phyloP scores from a whole-genome alignment of 1,140 invertebrate species.

The Aplysia californica region DNA sequence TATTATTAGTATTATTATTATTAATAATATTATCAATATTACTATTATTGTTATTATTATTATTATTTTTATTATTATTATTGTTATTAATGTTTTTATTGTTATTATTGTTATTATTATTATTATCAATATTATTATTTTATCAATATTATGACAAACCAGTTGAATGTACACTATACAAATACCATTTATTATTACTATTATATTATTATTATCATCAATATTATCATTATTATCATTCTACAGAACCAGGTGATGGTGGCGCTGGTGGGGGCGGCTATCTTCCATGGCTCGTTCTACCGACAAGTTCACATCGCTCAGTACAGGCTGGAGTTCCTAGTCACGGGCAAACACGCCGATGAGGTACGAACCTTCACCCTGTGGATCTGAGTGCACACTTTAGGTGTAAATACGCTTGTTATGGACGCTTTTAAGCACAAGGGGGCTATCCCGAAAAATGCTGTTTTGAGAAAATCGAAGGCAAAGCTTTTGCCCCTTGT shows the following conservation, averaged over 20 bases:
- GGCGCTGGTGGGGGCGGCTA: slow-evolving; percentile 53
- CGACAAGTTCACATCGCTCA: slow-evolving; percentile 47
- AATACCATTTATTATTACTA: background rate
- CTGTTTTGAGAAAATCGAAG: too few relatives aligned
- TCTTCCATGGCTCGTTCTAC: slow-evolving; percentile 62
- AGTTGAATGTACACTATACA: too few relatives aligned
- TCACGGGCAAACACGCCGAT: slow-evolving; percentile 48
- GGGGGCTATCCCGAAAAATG: too few relatives aligned
- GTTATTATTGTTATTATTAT: background rate
- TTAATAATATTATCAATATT: background rate
- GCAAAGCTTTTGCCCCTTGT: too few relatives aligned
- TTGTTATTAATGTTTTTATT: background rate
- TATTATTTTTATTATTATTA: background rate
- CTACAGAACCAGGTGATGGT: slow-evolving; percentile 58
- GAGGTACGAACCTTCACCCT: slow-evolving; percentile 46
- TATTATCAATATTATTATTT: background rate
- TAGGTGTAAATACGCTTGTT: too few relatives aligned
- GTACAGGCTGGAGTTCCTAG: slow-evolving; percentile 52
- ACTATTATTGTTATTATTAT: background rate
- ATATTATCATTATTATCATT: background rate
- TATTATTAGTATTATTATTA: slow-evolving; percentile 5
- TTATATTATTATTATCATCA: background rate
- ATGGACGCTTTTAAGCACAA: too few relatives aligned
- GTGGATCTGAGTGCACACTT: too few relatives aligned
- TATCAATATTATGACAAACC: too few relatives aligned